Evolutionary conservation across 1,140 invertebrate species (phyloP), one percentile per base, ranked within the genome.

Genomic region (Teleopsis dalmanni): DNA sequence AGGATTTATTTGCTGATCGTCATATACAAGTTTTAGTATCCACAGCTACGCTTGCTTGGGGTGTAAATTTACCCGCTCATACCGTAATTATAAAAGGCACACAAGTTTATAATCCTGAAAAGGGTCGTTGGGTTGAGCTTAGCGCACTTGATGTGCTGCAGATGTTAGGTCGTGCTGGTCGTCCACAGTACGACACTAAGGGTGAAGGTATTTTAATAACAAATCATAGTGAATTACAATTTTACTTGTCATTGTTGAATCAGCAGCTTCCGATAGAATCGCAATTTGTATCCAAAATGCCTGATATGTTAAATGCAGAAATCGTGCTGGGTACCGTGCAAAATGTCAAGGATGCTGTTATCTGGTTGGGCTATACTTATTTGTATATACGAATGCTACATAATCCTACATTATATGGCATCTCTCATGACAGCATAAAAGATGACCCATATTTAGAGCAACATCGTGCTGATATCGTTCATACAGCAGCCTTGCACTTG

Each of bases 81-180:
- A 99, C 95, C 10, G 97, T 99, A 23, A 98, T 99, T 49, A 99
- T 99, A 59, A 99, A 99, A 73, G 97, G 95, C 19, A 99, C 97
- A 1, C 95, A 99, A 72, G 86, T 99, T 35, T 99, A 99, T 72
- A 97, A 89, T 65, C 93, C 97, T 1, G 96, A 99, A 70, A 97
- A 98, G 72, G 97, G 97, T 16, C 78, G 93, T 52, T 99, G 97
- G 97, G 88, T 91, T 1, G 97, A 99, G 75, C 72, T 99, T 19
- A 92, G 95, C 38, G 92, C 95, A 27, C 73, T 99, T 21, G 96
- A 99, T 78, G 93, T 99, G 8, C 77, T 99, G 48, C 95, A 95
- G 75, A 98, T 98, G 95, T 75, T 98, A 60, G 95, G 97, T 53
- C 76, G 97, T 64, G 96, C 97, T 44, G 97, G 97, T 58, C 79